Evolutionary conservation across 2,888 invertebrate genomes (phyloP), one percentile per base, ranked within the genome.

Genomic region (Tholera decimalis): DNA sequence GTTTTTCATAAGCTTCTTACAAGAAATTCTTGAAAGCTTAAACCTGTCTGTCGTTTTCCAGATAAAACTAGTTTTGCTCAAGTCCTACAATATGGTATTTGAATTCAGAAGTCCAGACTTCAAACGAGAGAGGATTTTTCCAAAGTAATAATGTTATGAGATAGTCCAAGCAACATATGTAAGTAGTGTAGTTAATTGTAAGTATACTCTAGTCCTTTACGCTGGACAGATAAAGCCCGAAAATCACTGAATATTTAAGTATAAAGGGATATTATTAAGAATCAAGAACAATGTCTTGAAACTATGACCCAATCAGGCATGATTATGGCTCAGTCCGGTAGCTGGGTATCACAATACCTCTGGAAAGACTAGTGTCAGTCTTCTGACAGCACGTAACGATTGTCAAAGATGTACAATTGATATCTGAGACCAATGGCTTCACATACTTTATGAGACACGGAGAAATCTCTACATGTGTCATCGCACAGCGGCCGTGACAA

Each of bases 1-100:
- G 18, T 53, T 75, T 51, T 53, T 33, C 51, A 28, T 75, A 75
- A 70, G 76, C 59, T 70, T 6, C 53, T 75, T 69, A 70, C 22
- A 53, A 50, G 37, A 76, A 26, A 70, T 53, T 58, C 59, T 57
- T 43, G 44, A 43, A 53, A 69, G 76, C 70, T 57, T 43, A 57
- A 39, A 55, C 30, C 33, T 44, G 51, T 57, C 44, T 39, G 46
- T 22, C 43, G 18, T 53, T 53, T 35, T 49, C 5, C 20, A 53
- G 51, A 70, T 75, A 41, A 47, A 58, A 46, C 35, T 13, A 53
- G 24, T 11, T 73, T 50, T 20, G 35, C 26, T 53, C 18, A 20
- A 30, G 11, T 20, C 47, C 18, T 4, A 33, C 39, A 65, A 65
- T 28, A 26, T 35, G 5, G 43, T 49, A 43, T 65, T 72, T 49